phyloP scores from a whole-genome alignment of 1,140 invertebrate species.

The Pectinophora gossypiella region DNA sequence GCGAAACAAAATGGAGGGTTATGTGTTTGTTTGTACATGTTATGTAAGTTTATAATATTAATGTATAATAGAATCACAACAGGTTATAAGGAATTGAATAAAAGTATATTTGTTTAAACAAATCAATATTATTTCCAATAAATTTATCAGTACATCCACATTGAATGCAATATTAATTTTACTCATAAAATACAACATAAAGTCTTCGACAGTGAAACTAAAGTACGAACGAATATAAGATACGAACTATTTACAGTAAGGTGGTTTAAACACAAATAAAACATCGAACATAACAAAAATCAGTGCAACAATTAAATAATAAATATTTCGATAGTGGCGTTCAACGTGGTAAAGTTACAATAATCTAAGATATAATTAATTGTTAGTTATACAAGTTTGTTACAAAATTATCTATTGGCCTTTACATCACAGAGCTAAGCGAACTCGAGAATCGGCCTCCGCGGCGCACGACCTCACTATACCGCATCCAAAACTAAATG shows the following conservation, averaged over 20 bases:
- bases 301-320: conserved; percentile 74
- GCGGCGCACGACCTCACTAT: background rate
- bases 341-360: conserved; percentile 66
- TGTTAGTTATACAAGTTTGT: conserved; percentile 66
- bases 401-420: conserved; percentile 71
- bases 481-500: background rate
- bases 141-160: conserved; percentile 72
- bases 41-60: too few relatives aligned
- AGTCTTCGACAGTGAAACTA: conserved; percentile 64
- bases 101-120: conserved; percentile 54
- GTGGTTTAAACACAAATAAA: conserved; percentile 68
- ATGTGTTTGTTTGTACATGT: too few relatives aligned
- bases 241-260: conserved; percentile 66
- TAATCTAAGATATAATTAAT: conserved; percentile 61
- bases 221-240: conserved; percentile 53
- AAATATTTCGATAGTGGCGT: conserved; percentile 67
- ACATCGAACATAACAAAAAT: conserved; percentile 71
- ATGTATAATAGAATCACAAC: too few relatives aligned
- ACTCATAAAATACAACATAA: conserved; percentile 67
- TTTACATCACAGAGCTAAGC: conserved; percentile 70
- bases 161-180: conserved; percentile 60
- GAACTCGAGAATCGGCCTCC: conserved; percentile 33
- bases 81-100: conserved; percentile 9
- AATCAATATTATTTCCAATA: conserved; percentile 74
- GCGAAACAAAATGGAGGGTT: too few relatives aligned